Conservation (phyloP, 2,113 vertebrate species). For the Peromyscus californicus region DNA sequence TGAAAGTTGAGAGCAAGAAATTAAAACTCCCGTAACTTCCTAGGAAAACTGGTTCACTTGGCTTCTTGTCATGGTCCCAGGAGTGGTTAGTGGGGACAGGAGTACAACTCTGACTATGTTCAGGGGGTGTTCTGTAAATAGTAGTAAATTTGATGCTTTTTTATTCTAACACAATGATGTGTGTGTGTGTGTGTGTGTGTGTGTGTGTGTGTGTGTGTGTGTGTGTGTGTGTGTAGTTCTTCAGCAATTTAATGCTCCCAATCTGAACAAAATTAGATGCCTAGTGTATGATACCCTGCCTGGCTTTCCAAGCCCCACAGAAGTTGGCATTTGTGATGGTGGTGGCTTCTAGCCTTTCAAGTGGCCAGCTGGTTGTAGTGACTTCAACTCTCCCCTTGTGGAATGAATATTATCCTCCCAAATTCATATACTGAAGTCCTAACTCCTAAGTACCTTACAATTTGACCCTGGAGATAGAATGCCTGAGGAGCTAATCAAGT, state of each 20-base stretch:
- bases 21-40: not conserved
- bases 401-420: not conserved
- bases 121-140: not conserved
- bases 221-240: not conserved
- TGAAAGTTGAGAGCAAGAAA: conserved; percentile 33
- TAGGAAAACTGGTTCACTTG: conserved; percentile 63
- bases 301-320: not conserved
- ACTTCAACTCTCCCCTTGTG: not conserved
- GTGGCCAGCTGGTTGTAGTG: not conserved
- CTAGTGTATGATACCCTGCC: not conserved
- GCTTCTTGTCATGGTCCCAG: not conserved
- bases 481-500: not conserved
- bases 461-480: not conserved
- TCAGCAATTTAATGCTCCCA: not conserved
- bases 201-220: too few species aligned
- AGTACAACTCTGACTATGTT: not conserved
- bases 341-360: conserved; percentile 27
- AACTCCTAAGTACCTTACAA: not conserved
- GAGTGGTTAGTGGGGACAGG: not conserved
- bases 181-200: too few species aligned
- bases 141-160: not conserved
- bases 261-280: conserved; percentile 10
- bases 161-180: not conserved
- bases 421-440: not conserved
- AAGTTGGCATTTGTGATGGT: not conserved